Percentiles rank a stretch among this genome's conserved stretches.
Conservation (phyloP, 2,113 vertebrate genomes). For the Rhinoderma darwinii region DNA sequence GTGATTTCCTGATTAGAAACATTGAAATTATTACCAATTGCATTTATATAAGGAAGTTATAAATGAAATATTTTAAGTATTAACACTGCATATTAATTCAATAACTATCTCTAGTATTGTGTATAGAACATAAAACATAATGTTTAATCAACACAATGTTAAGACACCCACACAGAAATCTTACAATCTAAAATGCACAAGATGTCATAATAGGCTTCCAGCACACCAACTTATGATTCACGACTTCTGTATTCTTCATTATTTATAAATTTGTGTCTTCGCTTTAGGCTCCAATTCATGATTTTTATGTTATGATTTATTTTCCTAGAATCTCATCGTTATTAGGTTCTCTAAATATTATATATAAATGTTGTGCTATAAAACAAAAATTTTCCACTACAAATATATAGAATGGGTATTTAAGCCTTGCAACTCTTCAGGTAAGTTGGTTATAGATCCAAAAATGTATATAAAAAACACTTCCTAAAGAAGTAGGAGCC, state of each 20-base stretch:
- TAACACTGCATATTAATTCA: background rate
- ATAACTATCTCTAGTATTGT: background rate
- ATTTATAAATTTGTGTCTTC: conserved; percentile 17
- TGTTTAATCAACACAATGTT: background rate
- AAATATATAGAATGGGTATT: background rate
- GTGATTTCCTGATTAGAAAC: background rate
- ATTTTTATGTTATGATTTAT: conserved; percentile 33
- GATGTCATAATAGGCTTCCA: background rate
- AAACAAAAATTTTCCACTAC: background rate
- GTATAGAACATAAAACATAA: background rate
- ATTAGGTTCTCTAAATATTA: background rate
- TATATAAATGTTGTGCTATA: background rate
- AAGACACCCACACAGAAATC: background rate
- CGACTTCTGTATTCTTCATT: background rate
- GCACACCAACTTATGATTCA: conserved; percentile 1
- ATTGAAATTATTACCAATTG: background rate
- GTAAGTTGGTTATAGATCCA: background rate
- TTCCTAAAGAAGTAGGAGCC: background rate
- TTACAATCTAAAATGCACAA: conserved; percentile 1
- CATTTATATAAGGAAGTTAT: background rate
- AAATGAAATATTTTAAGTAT: background rate
- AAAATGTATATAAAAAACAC: background rate
- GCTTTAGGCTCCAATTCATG: background rate
- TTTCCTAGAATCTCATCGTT: background rate
- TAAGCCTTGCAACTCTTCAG: background rate